Conservation (phyloP, 30 jellyfish, hydroid and myxozoan species). For the Pseudorhiza aurosa region DNA sequence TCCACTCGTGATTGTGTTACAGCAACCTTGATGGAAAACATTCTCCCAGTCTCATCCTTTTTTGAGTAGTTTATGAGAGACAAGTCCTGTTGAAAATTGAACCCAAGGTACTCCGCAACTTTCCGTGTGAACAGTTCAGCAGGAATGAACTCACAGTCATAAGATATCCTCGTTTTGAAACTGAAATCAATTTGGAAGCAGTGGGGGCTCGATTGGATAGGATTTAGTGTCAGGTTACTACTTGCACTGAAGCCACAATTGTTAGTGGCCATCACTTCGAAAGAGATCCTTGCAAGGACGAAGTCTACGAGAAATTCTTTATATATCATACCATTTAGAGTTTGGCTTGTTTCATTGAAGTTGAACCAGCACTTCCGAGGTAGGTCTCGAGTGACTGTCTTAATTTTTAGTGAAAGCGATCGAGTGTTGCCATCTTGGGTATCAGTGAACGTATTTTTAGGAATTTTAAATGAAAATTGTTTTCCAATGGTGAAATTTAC, state of each 20-base stretch:
- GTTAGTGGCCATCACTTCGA: neutral
- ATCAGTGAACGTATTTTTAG: slow-evolving; percentile 46
- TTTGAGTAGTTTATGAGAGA: slow-evolving; percentile 1
- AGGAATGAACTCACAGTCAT: slow-evolving; percentile 38
- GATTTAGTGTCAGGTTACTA: neutral
- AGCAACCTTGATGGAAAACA: slow-evolving; percentile 14
- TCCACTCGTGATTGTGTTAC: neutral
- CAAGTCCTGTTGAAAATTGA: neutral
- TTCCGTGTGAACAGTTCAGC: neutral
- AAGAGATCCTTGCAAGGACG: neutral
- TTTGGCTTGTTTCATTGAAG: slow-evolving; percentile 12
- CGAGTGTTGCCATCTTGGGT: slow-evolving; percentile 58
- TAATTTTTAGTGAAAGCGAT: slow-evolving; percentile 29
- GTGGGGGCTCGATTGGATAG: slow-evolving; percentile 3
- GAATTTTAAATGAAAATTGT: slow-evolving; percentile 10
- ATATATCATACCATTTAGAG: neutral
- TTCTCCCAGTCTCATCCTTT: neutral
- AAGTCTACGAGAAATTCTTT: neutral
- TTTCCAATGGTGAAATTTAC: neutral
- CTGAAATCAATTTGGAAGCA: slow-evolving; percentile 18
- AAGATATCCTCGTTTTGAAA: slow-evolving; percentile 1
- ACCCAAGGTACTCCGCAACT: slow-evolving; percentile 16
- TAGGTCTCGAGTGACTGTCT: neutral
- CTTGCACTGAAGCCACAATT: slow-evolving; percentile 10
- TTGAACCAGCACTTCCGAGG: slow-evolving; percentile 17